These are phyloP conservation scores for Hanleya hanleyi DNA, from an alignment of 2,888 invertebrate species.

Conservation along the genomic window DNA sequence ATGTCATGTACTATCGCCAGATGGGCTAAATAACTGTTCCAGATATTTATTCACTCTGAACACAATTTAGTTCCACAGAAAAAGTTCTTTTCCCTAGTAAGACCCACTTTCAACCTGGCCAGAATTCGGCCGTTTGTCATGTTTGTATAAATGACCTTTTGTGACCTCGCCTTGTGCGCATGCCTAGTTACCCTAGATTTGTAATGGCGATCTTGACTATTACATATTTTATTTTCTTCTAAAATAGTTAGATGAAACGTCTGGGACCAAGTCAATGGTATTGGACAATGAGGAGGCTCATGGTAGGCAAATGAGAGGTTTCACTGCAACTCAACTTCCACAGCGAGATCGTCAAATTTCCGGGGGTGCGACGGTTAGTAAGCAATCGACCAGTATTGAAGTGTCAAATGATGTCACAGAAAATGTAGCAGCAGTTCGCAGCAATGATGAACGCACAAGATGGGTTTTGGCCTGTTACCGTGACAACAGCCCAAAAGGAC, in stretches of 20 bases:
- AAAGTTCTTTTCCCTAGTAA: too few relatives aligned
- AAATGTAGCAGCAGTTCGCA: constrained; percentile 53
- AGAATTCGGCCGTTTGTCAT: too few relatives aligned
- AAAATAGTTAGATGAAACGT: constrained; percentile 63
- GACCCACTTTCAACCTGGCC: too few relatives aligned
- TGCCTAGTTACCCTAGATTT: too few relatives aligned
- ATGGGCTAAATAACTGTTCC: too few relatives aligned
- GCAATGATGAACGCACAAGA: constrained; percentile 46
- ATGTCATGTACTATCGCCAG: too few relatives aligned
- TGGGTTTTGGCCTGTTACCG: constrained; percentile 63
- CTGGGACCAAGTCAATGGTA: constrained; percentile 69
- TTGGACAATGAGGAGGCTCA: constrained; percentile 45
- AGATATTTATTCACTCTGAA: too few relatives aligned
- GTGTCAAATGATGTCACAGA: constrained; percentile 45
- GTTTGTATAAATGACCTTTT: too few relatives aligned
- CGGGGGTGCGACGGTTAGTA: constrained; percentile 53
- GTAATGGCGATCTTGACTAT: too few relatives aligned
- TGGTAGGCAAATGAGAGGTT: constrained; percentile 67
- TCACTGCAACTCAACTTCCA: constrained; percentile 62
- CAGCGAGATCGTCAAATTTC: constrained; percentile 45
- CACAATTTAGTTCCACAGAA: too few relatives aligned
- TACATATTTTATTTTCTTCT: not conserved
- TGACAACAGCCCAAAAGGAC: constrained; percentile 53
- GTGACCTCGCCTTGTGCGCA: too few relatives aligned
- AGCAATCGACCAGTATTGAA: constrained; percentile 54